Conservation (phyloP, 2,797 vertebrate genomes). For the Ceyx erithaca region DNA sequence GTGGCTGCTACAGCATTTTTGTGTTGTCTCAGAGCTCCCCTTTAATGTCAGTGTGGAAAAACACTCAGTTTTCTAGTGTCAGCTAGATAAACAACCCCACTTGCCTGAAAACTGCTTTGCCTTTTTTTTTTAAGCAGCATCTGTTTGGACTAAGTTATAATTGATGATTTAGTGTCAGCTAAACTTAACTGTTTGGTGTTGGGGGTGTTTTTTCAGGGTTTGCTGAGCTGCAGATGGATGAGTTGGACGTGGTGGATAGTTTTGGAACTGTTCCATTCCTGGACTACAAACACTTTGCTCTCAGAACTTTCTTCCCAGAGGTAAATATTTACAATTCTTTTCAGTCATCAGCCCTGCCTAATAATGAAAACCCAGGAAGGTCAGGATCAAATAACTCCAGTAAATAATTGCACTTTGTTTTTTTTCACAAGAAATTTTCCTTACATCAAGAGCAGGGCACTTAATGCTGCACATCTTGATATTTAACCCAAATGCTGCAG, state of each 20-base stretch:
- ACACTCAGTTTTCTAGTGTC: neutral
- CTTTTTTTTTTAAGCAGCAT: neutral
- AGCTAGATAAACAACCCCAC: neutral
- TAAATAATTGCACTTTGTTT: neutral
- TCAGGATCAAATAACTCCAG: neutral
- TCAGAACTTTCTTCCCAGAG: slow-evolving; percentile 95
- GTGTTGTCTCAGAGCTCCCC: neutral
- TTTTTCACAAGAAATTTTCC: slow-evolving; percentile 31
- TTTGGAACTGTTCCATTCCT: slow-evolving; percentile 92
- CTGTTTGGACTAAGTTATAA: neutral
- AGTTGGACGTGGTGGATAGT: slow-evolving; percentile 88
- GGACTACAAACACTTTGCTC: slow-evolving; percentile 97
- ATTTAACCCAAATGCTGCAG: neutral
- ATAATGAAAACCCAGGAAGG: neutral
- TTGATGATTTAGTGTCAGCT: slow-evolving; percentile 12
- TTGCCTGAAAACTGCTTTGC: neutral
- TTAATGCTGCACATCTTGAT: neutral
- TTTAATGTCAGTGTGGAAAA: neutral
- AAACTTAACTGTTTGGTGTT: slow-evolving; percentile 3
- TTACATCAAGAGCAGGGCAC: neutral
- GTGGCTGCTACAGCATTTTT: slow-evolving; percentile 17
- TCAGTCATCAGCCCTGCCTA: neutral
- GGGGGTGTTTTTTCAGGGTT: slow-evolving; percentile 84
- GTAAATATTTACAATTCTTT: slow-evolving; percentile 79
- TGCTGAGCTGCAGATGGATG: slow-evolving; percentile 95